Conservation (phyloP, 92 coral and sea anemone species). For the Desmophyllum pertusum region DNA sequence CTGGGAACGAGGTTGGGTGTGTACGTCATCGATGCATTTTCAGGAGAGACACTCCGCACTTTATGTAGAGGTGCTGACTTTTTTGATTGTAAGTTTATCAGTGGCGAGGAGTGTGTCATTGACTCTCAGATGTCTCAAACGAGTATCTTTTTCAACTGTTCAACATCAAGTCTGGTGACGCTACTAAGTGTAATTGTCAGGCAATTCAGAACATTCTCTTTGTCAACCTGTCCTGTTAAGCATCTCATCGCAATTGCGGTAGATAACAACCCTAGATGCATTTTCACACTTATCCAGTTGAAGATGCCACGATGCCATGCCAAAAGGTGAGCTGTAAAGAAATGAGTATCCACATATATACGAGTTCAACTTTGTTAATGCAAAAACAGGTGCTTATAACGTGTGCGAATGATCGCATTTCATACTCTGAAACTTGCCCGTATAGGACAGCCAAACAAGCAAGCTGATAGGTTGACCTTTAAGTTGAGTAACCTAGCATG, state of each 20-base stretch:
- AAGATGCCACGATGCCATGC: background rate
- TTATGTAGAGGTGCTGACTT: background rate
- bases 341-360: too few relatives aligned
- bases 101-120: constrained; percentile 6
- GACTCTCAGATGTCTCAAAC: background rate
- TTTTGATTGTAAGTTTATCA: background rate
- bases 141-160: background rate
- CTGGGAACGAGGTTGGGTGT: too few relatives aligned
- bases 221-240: background rate
- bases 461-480: too few relatives aligned
- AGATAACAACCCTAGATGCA: background rate
- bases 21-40: background rate
- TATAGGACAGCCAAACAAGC: too few relatives aligned
- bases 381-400: too few relatives aligned
- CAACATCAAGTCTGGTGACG: background rate
- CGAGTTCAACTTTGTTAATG: too few relatives aligned
- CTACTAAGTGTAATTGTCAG: background rate
- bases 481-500: too few relatives aligned
- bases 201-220: background rate
- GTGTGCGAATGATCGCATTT: too few relatives aligned
- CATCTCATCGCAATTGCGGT: background rate
- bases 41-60: background rate
- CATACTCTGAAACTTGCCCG: too few relatives aligned
- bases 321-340: background rate
- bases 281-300: background rate